These are phyloP conservation scores for Mycalesis mineus DNA, from an alignment of 2,888 invertebrate species.

Conservation along the genomic window DNA sequence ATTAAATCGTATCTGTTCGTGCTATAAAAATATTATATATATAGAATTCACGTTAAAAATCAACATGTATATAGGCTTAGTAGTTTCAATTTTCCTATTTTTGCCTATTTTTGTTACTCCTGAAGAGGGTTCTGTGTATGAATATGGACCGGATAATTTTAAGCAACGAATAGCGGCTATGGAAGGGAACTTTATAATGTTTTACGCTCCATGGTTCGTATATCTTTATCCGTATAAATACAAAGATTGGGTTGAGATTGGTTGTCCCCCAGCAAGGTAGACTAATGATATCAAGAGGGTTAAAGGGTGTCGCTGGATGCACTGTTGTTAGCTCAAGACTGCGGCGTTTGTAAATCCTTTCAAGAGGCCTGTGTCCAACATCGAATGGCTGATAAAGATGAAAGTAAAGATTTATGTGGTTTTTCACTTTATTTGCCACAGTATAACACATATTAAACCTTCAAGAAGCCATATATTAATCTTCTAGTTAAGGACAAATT, in stretches of 20 bases:
- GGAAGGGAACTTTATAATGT: slow-evolving; percentile 86
- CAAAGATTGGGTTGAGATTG: not conserved
- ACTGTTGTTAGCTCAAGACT: no score
- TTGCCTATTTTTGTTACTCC: slow-evolving; percentile 81
- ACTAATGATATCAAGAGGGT: no score
- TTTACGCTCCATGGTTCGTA: slow-evolving; percentile 88
- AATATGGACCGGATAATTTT: slow-evolving; percentile 81
- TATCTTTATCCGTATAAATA: not conserved
- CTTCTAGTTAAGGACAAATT: no score
- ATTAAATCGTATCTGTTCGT: not conserved
- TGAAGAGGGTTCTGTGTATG: slow-evolving; percentile 78
- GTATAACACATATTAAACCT: no score
- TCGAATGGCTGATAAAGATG: no score
- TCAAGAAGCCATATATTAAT: no score
- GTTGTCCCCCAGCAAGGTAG: no score
- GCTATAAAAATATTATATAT: not conserved
- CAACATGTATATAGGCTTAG: slow-evolving; percentile 24
- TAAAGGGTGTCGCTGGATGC: no score
- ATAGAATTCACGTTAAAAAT: not conserved
- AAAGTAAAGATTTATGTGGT: no score
- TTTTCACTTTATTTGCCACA: no score
- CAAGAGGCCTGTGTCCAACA: no score
- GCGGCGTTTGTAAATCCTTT: no score
- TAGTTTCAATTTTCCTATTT: slow-evolving; percentile 44
- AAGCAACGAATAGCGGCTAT: slow-evolving; percentile 79